Conservation (phyloP, 2,888 invertebrate genomes). For the Zaprionus bogoriensis region DNA sequence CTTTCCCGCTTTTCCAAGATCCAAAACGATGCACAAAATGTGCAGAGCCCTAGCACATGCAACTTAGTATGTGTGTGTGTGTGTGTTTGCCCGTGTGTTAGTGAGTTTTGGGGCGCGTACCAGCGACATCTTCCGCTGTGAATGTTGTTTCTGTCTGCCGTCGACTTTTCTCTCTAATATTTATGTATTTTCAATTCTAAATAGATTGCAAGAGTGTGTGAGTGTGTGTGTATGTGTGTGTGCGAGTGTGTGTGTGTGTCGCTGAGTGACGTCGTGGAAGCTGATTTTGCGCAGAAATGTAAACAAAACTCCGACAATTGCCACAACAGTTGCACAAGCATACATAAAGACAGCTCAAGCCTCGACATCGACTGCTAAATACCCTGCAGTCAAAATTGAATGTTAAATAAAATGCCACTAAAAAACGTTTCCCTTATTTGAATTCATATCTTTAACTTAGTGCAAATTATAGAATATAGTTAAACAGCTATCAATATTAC, state of each 20-base stretch:
- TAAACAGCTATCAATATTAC: too few relatives aligned
- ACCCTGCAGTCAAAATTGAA: too few relatives aligned
- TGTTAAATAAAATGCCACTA: too few relatives aligned
- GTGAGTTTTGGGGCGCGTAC: background rate
- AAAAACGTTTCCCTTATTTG: too few relatives aligned
- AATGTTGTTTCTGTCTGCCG: slow-evolving; percentile 30
- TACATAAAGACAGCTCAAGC: too few relatives aligned
- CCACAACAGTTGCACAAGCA: slow-evolving; percentile 30
- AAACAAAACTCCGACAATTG: slow-evolving; percentile 56
- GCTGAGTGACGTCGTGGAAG: slow-evolving; percentile 61
- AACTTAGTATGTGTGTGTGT: too few relatives aligned
- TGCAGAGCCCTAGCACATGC: background rate
- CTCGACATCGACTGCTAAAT: too few relatives aligned
- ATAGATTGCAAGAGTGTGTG: slow-evolving; percentile 23
- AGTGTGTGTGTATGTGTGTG: background rate
- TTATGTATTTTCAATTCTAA: slow-evolving; percentile 64
- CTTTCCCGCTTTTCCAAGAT: slow-evolving; percentile 37
- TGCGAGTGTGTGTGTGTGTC: slow-evolving; percentile 22
- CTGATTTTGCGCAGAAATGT: slow-evolving; percentile 60
- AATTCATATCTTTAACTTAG: too few relatives aligned
- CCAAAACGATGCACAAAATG: slow-evolving; percentile 31
- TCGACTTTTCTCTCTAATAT: slow-evolving; percentile 34
- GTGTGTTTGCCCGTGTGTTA: too few relatives aligned
- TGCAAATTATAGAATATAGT: too few relatives aligned
- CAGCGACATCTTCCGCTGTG: background rate